A percentile compares a stretch with the other conserved stretches of the same genome.
phyloP scores from a whole-genome alignment of 2,113 vertebrate genomes.

The Sinocyclocheilus grahami region DNA sequence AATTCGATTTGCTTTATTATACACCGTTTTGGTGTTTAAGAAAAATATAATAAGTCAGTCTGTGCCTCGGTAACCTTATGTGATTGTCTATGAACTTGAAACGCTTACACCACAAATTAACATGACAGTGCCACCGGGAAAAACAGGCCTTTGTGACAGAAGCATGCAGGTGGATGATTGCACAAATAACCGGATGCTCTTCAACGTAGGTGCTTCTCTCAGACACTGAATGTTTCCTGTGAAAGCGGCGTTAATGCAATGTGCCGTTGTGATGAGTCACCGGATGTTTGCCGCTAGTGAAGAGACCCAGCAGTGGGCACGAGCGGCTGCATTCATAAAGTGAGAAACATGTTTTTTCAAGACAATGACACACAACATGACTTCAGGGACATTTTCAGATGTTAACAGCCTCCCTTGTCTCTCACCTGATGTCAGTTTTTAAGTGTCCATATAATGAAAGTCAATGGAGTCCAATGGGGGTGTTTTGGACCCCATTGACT shows the following conservation, averaged over 20 bases:
- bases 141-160: constrained; percentile 5
- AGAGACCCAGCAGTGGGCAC: constrained; percentile 68
- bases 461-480: neutral
- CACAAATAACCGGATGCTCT: constrained; percentile 11
- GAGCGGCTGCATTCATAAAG: constrained; percentile 52
- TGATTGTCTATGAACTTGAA: constrained; percentile 12
- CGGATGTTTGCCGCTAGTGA: constrained; percentile 59
- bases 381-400: neutral
- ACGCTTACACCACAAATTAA: constrained; percentile 7
- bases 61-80: neutral
- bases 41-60: constrained; percentile 15
- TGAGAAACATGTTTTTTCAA: constrained; percentile 65
- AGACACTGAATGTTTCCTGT: constrained; percentile 58
- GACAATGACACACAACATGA: constrained; percentile 3
- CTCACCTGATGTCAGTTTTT: neutral
- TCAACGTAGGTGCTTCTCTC: constrained; percentile 44
- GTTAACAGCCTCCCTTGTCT: neutral
- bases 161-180: constrained; percentile 8
- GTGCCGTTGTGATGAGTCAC: constrained; percentile 63
- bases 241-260: constrained; percentile 56
- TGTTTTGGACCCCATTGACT: neutral
- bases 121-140: neutral
- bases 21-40: constrained; percentile 34
- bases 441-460: neutral
- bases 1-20: constrained; percentile 46